Evolutionary conservation across 2,888 invertebrate species (phyloP).

Genomic region (Encarsia formosa): DNA sequence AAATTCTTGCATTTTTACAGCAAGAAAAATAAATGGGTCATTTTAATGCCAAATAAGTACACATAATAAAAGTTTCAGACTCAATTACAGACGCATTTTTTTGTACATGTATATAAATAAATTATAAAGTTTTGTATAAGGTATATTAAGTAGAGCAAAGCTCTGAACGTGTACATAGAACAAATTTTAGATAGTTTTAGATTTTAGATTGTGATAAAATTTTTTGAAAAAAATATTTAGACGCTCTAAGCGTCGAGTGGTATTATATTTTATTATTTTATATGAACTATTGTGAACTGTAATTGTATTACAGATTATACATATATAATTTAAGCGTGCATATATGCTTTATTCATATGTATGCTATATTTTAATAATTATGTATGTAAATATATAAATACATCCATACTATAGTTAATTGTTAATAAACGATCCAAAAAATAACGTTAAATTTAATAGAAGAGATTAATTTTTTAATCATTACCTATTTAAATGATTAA

Average conservation of each 20-base stretch:
- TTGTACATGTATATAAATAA: conserved; percentile 19
- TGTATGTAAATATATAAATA: conserved; percentile 22
- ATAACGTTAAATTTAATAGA: conserved; percentile 1
- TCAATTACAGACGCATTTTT: conserved; percentile 20
- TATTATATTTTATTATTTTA: conserved; percentile 21
- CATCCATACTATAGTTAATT: conserved; percentile 15
- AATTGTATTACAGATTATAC: conserved; percentile 23
- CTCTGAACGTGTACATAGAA: conserved; percentile 17
- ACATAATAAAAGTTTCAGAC: conserved; percentile 9
- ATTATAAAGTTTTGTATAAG: conserved; percentile 16
- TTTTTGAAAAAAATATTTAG: conserved; percentile 20
- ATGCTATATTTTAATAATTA: conserved; percentile 21
- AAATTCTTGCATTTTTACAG: conserved; percentile 15
- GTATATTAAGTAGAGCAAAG: conserved; percentile 1
- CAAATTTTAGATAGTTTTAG: conserved; percentile 20
- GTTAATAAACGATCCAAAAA: conserved; percentile 16
- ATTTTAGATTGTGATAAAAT: conserved; percentile 27
- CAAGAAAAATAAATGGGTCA: conserved; percentile 1
- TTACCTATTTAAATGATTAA: conserved; percentile 13
- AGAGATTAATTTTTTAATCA: conserved; percentile 21
- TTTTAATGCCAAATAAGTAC: conserved; percentile 2
- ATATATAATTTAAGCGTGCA: conserved; percentile 16
- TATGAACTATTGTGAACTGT: conserved; percentile 23
- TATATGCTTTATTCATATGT: conserved; percentile 19
- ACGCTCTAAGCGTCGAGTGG: conserved; percentile 12